Percentiles rank a stretch among this genome's conserved stretches.
Conservation (phyloP, 2,888 invertebrate genomes). For the Eucera pruinosa region DNA sequence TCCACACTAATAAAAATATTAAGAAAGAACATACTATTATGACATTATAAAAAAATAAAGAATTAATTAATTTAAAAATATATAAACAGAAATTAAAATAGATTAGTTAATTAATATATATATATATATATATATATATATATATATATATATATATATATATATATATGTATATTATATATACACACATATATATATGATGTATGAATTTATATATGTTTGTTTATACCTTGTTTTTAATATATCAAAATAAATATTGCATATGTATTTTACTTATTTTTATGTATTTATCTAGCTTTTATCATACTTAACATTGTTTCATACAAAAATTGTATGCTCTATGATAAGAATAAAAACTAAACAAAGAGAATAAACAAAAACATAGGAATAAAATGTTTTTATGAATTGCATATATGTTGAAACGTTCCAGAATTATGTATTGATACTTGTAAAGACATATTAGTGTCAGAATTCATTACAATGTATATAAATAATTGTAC, state of each 20-base stretch:
- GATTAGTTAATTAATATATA: slow-evolving; percentile 49
- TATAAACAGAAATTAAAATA: slow-evolving; percentile 2
- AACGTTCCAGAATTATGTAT: not conserved
- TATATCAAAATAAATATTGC: not conserved
- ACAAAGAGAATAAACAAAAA: not conserved
- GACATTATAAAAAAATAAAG: not conserved
- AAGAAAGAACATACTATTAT: slow-evolving; percentile 18
- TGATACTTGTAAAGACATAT: not conserved
- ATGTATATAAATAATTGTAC: slow-evolving; percentile 56
- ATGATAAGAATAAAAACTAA: slow-evolving; percentile 7
- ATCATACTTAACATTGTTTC: not conserved
- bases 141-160: too few relatives aligned
- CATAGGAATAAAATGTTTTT: slow-evolving; percentile 5
- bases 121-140: not conserved
- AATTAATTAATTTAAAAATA: not conserved
- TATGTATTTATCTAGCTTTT: not conserved
- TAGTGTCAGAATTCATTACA: slow-evolving; percentile 33
- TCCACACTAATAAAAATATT: slow-evolving; percentile 89
- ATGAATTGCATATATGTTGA: not conserved
- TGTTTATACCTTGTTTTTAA: not conserved
- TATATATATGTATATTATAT: too few relatives aligned
- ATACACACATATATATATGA: too few relatives aligned
- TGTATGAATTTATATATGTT: not conserved
- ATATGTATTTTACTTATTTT: not conserved
- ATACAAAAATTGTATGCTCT: not conserved